Conservation (phyloP, 2,797 vertebrate genomes). For the Taeniopygia guttata region DNA sequence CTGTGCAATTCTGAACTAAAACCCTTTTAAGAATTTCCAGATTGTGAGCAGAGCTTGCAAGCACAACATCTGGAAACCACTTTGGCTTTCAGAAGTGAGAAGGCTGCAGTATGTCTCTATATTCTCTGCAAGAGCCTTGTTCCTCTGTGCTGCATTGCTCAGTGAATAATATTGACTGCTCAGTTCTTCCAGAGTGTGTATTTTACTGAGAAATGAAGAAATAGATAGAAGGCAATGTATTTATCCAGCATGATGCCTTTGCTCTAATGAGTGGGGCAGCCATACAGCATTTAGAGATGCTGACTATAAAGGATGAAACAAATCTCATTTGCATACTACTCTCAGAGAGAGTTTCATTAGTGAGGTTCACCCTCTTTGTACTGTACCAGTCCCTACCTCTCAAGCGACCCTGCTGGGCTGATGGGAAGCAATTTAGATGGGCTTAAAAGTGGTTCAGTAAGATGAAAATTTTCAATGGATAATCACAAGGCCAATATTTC, state of each 20-base stretch:
- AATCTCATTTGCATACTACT: constrained; percentile 14
- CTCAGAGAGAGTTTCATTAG: not conserved
- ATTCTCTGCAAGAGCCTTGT: not conserved
- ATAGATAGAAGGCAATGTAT: not conserved
- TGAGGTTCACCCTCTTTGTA: not conserved
- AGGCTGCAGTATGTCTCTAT: not conserved
- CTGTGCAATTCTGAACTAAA: not conserved
- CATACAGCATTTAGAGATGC: not conserved
- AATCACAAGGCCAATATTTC: not conserved
- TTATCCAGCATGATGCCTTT: not conserved
- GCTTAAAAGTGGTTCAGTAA: not conserved
- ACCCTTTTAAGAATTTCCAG: not conserved
- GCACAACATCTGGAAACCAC: not conserved
- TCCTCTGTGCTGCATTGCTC: not conserved
- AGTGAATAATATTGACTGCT: not conserved
- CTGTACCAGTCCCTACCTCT: not conserved
- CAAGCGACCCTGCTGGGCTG: not conserved
- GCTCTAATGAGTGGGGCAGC: not conserved
- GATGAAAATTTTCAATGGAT: constrained; percentile 1
- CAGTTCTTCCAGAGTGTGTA: not conserved
- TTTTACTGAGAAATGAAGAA: not conserved
- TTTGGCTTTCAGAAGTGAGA: not conserved
- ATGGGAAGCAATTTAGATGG: not conserved
- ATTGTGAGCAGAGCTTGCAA: not conserved
- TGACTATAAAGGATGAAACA: not conserved